Evolutionary conservation across 2,113 vertebrate species (phyloP).

Genomic region (Tonatia bakeri): DNA sequence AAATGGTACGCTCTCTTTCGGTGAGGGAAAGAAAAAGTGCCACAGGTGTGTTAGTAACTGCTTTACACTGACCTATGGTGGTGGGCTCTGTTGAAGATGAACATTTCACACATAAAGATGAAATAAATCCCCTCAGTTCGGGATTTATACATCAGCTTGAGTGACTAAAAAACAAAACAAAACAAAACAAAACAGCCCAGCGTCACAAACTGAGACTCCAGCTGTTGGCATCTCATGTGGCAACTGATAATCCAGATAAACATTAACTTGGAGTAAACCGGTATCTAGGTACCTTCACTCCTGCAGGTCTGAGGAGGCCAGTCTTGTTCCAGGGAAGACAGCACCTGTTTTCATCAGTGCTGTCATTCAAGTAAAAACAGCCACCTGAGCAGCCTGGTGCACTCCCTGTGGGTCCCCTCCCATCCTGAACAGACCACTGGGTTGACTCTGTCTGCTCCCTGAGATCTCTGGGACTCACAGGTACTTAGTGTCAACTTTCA

Average conservation of each 20-base stretch:
- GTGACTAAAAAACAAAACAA: slow-evolving; percentile 4
- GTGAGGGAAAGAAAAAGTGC: neutral
- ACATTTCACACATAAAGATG: slow-evolving; percentile 12
- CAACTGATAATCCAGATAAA: slow-evolving; percentile 64
- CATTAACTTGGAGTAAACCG: slow-evolving; percentile 40
- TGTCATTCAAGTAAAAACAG: neutral
- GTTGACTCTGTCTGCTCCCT: neutral
- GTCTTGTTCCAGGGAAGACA: neutral
- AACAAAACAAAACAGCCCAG: neutral
- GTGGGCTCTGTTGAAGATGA: slow-evolving; percentile 6
- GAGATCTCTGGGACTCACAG: neutral
- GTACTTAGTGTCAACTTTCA: neutral
- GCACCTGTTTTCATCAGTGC: neutral
- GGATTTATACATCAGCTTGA: slow-evolving; percentile 47
- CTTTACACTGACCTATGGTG: slow-evolving; percentile 54
- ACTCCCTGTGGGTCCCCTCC: neutral
- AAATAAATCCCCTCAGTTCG: slow-evolving; percentile 46
- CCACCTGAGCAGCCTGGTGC: too few species aligned
- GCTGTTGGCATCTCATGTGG: slow-evolving; percentile 38
- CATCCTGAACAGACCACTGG: neutral
- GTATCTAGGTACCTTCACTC: neutral
- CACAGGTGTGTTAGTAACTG: slow-evolving; percentile 48
- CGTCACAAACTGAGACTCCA: neutral
- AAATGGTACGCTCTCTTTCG: neutral
- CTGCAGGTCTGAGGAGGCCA: neutral